Percentiles rank a stretch among this genome's conserved stretches.
phyloP scores from a whole-genome alignment of 2,113 vertebrate species.

The Corythornis cristatus region DNA sequence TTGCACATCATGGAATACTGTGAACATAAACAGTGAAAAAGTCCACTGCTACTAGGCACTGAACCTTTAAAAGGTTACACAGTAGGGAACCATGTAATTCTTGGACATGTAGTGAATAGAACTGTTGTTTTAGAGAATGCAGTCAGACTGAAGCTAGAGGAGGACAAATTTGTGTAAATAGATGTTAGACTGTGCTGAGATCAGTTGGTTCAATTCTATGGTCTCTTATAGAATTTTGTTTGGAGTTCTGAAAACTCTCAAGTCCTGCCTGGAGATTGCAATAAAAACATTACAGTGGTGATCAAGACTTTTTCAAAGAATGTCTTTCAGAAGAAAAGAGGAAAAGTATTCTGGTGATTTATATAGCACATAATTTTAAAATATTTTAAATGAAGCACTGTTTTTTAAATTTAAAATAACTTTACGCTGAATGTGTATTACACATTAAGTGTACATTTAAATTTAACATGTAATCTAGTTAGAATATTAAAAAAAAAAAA shows the following conservation, averaged over 20 bases:
- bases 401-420: neutral
- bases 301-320: neutral
- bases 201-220: neutral
- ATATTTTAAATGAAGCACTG: neutral
- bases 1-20: neutral
- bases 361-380: neutral
- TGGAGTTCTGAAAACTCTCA: neutral
- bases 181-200: neutral
- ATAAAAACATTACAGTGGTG: neutral
- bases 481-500: neutral
- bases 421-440: neutral
- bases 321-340: neutral
- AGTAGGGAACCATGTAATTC: neutral
- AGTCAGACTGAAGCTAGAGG: neutral
- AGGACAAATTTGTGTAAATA: neutral
- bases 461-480: neutral
- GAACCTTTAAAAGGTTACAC: constrained; percentile 22
- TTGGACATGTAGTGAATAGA: neutral
- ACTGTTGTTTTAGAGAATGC: neutral
- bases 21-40: neutral
- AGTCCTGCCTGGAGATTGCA: neutral
- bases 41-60: neutral
- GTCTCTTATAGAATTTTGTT: neutral
- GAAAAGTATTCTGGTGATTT: neutral
- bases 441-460: neutral